A percentile compares a stretch with the other conserved stretches of the same genome.
These are phyloP conservation scores for Caracal caracal DNA, from an alignment of 2,113 vertebrate species.

Conservation along the genomic window DNA sequence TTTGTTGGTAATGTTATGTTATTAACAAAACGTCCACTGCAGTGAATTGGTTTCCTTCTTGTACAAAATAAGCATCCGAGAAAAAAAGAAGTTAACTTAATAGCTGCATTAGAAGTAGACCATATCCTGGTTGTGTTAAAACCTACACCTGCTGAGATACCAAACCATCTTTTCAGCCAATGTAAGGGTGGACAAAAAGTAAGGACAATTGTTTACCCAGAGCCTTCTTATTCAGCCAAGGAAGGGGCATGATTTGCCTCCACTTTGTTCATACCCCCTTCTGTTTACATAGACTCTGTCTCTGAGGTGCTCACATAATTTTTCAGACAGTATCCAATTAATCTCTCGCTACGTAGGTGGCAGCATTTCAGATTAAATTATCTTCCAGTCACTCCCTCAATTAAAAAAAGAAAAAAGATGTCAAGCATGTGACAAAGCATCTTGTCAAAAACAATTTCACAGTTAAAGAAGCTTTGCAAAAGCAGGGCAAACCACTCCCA, in stretches of 20 bases:
- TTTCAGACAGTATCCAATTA: conserved; percentile 67
- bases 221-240: neutral
- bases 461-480: neutral
- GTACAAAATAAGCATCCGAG: neutral
- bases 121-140: neutral
- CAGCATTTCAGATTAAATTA: conserved; percentile 71
- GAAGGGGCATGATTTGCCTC: neutral
- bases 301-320: conserved; percentile 35
- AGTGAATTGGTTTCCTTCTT: conserved; percentile 17
- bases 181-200: neutral
- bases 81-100: neutral
- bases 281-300: conserved; percentile 3
- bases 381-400: conserved; percentile 69
- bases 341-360: conserved; percentile 50
- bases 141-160: neutral
- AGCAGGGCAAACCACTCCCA: neutral
- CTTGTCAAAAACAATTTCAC: conserved; percentile 57
- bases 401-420: conserved; percentile 62
- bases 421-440: conserved; percentile 68
- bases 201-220: neutral
- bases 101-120: neutral
- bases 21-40: neutral
- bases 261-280: neutral
- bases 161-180: neutral
- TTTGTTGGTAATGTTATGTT: neutral